Conservation (phyloP, 2,113 vertebrate genomes). For the Alexandromys fortis region DNA sequence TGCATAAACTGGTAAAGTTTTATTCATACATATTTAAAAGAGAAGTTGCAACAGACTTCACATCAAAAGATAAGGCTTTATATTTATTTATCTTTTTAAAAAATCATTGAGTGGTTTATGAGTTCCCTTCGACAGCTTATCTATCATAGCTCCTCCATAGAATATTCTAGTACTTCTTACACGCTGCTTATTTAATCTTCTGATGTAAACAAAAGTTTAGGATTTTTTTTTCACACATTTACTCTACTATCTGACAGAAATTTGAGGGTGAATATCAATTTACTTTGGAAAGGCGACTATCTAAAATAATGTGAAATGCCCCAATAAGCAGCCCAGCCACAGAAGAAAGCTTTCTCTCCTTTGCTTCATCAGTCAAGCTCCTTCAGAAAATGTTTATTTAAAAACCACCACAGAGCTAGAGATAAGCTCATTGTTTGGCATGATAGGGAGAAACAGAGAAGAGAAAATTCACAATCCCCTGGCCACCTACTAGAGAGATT, state of each 20-base stretch:
- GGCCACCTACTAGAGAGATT: neutral
- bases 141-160: constrained; percentile 79
- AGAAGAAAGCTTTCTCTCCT: accelerated
- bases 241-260: constrained; percentile 79
- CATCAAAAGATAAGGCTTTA: constrained; percentile 80
- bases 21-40: constrained; percentile 86
- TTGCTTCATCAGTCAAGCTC: constrained; percentile 15
- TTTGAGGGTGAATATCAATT: constrained; percentile 80
- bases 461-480: neutral
- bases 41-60: constrained; percentile 76
- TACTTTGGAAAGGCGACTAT: constrained; percentile 79
- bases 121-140: constrained; percentile 85
- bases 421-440: neutral
- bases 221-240: constrained; percentile 67
- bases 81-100: constrained; percentile 82
- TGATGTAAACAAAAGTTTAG: constrained; percentile 84
- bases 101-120: constrained; percentile 81
- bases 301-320: constrained; percentile 81
- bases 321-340: constrained; percentile 63
- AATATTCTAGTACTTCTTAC: constrained; percentile 86
- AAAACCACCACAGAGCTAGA: neutral
- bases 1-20: constrained; percentile 71
- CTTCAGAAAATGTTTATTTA: constrained; percentile 40
- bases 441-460: neutral
- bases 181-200: constrained; percentile 83